These are phyloP conservation scores for Cariama cristata DNA, from an alignment of 2,113 vertebrate species.

Conservation along the genomic window DNA sequence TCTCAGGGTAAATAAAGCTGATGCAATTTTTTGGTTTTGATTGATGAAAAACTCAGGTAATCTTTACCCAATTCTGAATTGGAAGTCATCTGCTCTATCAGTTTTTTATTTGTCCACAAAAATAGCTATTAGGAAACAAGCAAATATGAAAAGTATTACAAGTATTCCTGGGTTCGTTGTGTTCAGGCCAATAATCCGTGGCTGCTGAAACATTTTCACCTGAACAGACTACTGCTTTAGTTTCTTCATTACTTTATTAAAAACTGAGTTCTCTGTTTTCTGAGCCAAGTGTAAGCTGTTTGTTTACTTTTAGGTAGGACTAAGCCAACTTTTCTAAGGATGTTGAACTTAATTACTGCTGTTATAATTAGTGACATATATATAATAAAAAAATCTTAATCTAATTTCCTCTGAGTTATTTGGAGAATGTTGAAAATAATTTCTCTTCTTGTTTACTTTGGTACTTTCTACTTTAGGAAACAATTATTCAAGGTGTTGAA, in stretches of 20 bases:
- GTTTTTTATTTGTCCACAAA: not conserved
- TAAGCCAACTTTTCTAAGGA: not conserved
- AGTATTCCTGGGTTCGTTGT: not conserved
- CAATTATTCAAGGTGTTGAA: not conserved
- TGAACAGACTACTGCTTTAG: not conserved
- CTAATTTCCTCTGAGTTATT: not conserved
- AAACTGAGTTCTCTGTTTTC: not conserved
- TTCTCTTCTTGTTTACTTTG: not conserved
- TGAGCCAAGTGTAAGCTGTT: not conserved
- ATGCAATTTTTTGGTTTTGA: not conserved
- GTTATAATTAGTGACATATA: not conserved
- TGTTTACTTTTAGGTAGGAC: not conserved
- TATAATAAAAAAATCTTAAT: not conserved
- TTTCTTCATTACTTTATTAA: not conserved
- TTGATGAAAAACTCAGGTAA: conserved; percentile 34
- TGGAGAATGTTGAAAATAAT: not conserved
- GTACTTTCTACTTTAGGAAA: not conserved
- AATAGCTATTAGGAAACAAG: not conserved
- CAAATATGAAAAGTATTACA: not conserved
- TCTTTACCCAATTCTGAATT: not conserved
- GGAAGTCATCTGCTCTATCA: not conserved
- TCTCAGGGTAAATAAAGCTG: not conserved
- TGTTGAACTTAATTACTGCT: not conserved
- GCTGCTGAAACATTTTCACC: not conserved
- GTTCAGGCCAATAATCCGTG: not conserved